These are phyloP conservation scores for Diachasma alloeum DNA, from an alignment of 1,140 invertebrate genomes.

Conservation along the genomic window DNA sequence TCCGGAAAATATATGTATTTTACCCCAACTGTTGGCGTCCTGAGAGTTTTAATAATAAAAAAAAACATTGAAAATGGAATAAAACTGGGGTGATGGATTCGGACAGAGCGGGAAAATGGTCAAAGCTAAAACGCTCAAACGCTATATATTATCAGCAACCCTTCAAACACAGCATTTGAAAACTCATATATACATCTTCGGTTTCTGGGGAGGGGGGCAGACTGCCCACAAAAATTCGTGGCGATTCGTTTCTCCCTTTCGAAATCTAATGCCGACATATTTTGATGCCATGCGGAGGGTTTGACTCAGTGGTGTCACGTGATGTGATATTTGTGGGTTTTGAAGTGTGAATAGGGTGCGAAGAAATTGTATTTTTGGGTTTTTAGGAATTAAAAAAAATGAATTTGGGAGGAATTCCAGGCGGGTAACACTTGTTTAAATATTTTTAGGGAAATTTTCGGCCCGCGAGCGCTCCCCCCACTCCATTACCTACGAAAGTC, in stretches of 20 bases:
- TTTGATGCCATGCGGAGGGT: background rate
- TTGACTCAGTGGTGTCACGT: background rate
- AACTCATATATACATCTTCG: background rate
- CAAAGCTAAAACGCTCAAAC: background rate
- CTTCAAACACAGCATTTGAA: constrained; percentile 7
- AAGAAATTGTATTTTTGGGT: too few species aligned
- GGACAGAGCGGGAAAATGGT: background rate
- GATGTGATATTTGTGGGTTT: background rate
- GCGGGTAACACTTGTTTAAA: too few species aligned
- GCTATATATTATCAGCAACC: constrained; percentile 1
- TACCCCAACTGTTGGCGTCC: background rate
- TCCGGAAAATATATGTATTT: background rate
- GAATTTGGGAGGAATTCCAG: too few species aligned
- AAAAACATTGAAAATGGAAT: background rate
- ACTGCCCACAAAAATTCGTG: background rate
- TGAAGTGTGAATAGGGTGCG: too few species aligned
- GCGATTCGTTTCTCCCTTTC: background rate
- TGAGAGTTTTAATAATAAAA: background rate
- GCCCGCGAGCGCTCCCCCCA: too few species aligned
- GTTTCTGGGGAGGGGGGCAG: background rate
- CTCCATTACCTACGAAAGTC: too few species aligned
- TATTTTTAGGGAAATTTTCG: too few species aligned
- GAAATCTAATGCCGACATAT: background rate
- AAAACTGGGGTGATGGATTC: background rate
- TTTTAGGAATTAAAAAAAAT: too few species aligned